Base-by-base conservation (phyloP, 2,113 vertebrate species). In the Saccopteryx bilineata region DNA sequence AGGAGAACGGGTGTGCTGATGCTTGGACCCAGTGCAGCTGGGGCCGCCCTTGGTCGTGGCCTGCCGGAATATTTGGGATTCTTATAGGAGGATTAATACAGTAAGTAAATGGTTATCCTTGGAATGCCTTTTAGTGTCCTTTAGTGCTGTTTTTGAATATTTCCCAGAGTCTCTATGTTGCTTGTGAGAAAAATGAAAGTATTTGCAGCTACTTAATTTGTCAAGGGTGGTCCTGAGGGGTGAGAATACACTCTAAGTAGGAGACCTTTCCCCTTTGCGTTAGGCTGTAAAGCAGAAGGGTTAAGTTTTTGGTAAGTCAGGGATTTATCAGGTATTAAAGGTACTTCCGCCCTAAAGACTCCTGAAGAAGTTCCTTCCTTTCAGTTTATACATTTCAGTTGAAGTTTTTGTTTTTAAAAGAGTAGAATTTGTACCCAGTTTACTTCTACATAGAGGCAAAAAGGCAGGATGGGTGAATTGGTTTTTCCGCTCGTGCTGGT, bases 301-400 rank as follows among this genome's bases (percentile, higher is more conserved):
- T 56, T 81, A 39, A 39, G 28, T 48, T 81, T 95, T 66, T 80
- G 60, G 58, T 87, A 87, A 68, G 10, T 61, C 15, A 18, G 21
- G 39, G 9, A 66, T 68, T 68, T 92, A 28, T 68, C 24, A 10
- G 83, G 6, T 68, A 17, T 87, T 93, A 69, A 69, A 58, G 33
- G 17, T 75, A 54, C 75, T 90, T 93, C 28, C 80, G 31, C 65
- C 66, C 33, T 79, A 89, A 89, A 82, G 46, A 63, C 17, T 18
- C 54, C 54, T 52, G 33, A 71, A 94, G 78, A 85, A 69, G 26
- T 81, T 71, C 21, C 28, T 92, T 80, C 28, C 54, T 96, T 87
- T 60, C 48, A 61, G 78, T 33, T 96, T 50, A 60, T 85, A 69
- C 28, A 71, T 95, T 95, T 79, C 31, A 72, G 15, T 80, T 90